Base-by-base conservation (phyloP, 2,888 invertebrate genomes). In the Archips xylosteana region DNA sequence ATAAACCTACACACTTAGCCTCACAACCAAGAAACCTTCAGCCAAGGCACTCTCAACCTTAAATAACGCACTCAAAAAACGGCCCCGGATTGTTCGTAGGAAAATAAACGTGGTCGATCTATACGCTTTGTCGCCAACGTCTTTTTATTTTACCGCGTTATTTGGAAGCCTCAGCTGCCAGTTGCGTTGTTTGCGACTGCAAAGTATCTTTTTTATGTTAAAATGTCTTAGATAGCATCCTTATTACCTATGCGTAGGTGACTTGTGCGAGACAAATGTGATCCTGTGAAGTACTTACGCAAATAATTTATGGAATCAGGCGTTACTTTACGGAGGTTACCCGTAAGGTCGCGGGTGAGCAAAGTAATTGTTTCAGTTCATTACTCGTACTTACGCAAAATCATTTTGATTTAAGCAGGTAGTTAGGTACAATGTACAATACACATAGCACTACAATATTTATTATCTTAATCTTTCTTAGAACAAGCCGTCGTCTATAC, bases 111-210 rank as follows among this genome's bases (percentile, higher is more conserved):
- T 91, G 83, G 89, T 78, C 76, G 80, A 82, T 85, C 84, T 87
- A 83, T 92, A 91, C 92, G 89, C 91, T 92, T 92, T 92, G 92
- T 92, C 91, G 91, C 85, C 83, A 82, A 85, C 90, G 89, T 90
- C 89, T 92, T 92, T 93, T 94, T 92, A 92, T 92, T 94, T 92
- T 89, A 92, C 92, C 89, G 89, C 86, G 87, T 92, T 92, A 92
- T 92, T 92, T 90, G 87, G 84, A 87, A 90, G 90, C 92, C 73
- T 91, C 92, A 93, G 92, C 92, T 92, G 93, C 89, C 89, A 85
- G 86, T 83, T 86, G 87, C 87, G 90, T 92, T 75, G 70, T 76
- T 74, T 76, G 71, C 68, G 61, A 68, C 65, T 70, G 65, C 64
- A 69, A 72, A 72, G 72, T 68, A 72, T 65, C 57, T 69, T 75